These are phyloP conservation scores for Rhingia rostrata DNA, from an alignment of 2,888 invertebrate genomes.

Conservation along the genomic window DNA sequence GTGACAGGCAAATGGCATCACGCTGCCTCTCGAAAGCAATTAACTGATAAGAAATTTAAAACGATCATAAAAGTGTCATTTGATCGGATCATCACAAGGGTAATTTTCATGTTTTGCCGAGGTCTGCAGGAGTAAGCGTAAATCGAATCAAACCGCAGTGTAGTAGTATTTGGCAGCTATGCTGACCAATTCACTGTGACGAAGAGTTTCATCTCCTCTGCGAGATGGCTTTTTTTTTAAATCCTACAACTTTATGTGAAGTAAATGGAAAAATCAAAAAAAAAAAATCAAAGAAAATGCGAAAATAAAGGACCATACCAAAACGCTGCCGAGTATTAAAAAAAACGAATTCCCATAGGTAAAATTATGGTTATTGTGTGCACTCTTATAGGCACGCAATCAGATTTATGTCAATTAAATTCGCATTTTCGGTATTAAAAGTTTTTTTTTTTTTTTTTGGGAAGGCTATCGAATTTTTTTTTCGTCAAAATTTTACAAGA, in stretches of 20 bases:
- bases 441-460: slow-evolving; percentile 5
- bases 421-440: slow-evolving; percentile 9
- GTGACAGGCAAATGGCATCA: background rate
- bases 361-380: slow-evolving; percentile 45
- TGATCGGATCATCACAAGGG: slow-evolving; percentile 63
- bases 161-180: slow-evolving; percentile 3
- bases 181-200: slow-evolving; percentile 22
- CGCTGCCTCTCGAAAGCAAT: slow-evolving; percentile 63
- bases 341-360: slow-evolving; percentile 50
- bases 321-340: slow-evolving; percentile 28
- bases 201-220: background rate
- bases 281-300: background rate
- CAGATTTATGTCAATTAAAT: slow-evolving; percentile 67
- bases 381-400: slow-evolving; percentile 49
- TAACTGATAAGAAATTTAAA: slow-evolving; percentile 74
- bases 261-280: slow-evolving; percentile 37
- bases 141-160: background rate
- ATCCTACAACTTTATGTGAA: slow-evolving; percentile 39
- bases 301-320: slow-evolving; percentile 2
- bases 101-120: slow-evolving; percentile 61
- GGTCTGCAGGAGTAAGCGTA: slow-evolving; percentile 33
- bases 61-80: slow-evolving; percentile 74
- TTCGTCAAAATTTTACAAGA: background rate
- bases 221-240: slow-evolving; percentile 40
- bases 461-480: slow-evolving; percentile 6